Evolutionary conservation across 2,113 vertebrate genomes (phyloP).

Genomic region (Laticauda laticaudata): DNA sequence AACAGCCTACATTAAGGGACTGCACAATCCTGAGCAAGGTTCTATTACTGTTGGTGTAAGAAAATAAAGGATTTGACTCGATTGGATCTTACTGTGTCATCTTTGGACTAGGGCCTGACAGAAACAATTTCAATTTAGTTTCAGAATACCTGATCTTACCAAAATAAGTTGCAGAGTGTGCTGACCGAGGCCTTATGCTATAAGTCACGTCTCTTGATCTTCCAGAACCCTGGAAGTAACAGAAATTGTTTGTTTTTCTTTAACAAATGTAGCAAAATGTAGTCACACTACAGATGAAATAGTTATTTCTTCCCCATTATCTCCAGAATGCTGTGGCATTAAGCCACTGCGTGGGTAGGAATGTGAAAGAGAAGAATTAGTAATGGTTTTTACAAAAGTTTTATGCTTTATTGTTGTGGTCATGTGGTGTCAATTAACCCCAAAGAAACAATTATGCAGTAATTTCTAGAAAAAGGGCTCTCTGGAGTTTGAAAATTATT

Average conservation of each 20-base stretch:
- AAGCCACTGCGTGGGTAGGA: not conserved
- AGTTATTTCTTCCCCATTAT: not conserved
- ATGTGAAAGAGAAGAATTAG: not conserved
- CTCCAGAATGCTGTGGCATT: too few relatives aligned
- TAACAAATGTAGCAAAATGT: not conserved
- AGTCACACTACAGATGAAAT: not conserved
- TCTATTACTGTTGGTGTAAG: not conserved
- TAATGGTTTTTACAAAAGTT: not conserved
- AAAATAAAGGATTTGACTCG: not conserved
- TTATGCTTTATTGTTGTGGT: not conserved
- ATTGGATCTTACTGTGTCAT: not conserved
- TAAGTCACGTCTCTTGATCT: conserved; percentile 16
- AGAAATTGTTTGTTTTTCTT: conserved; percentile 14
- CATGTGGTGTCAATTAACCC: not conserved
- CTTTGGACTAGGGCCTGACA: not conserved
- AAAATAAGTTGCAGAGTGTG: not conserved
- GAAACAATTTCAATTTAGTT: conserved; percentile 3
- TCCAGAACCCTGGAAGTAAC: not conserved
- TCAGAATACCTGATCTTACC: conserved; percentile 41
- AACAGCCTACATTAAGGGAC: not conserved
- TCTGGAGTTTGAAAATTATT: not conserved
- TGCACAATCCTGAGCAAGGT: not conserved
- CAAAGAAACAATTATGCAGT: not conserved
- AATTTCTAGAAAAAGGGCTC: not conserved
- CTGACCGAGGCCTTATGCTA: not conserved